Percentiles rank a stretch among this genome's conserved stretches.
phyloP scores from a whole-genome alignment of 2,113 vertebrate species.

The Gopherus evgoodei region DNA sequence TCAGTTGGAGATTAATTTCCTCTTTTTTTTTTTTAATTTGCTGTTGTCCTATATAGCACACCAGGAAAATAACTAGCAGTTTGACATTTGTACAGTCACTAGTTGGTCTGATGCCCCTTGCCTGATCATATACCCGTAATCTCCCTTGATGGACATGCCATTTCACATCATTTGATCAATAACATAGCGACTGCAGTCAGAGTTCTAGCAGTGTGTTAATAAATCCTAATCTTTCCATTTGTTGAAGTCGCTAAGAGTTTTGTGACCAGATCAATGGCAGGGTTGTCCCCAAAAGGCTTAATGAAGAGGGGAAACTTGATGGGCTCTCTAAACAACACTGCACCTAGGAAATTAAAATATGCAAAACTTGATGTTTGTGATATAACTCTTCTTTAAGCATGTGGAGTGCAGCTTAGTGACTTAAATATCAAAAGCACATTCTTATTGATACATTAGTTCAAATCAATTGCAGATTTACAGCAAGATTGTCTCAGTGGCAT shows the following conservation, averaged over 20 bases:
- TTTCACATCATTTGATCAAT: conserved; percentile 40
- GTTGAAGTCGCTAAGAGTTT: conserved; percentile 44
- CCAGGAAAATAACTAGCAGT: conserved; percentile 34
- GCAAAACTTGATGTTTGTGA: background rate
- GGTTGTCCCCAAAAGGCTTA: background rate
- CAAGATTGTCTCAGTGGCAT: background rate
- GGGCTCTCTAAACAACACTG: background rate
- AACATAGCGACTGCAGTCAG: conserved; percentile 24
- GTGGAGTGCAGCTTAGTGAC: background rate
- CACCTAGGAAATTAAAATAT: fast-evolving
- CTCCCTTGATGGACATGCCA: conserved; percentile 1
- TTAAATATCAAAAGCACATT: background rate
- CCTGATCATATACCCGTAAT: conserved; percentile 22
- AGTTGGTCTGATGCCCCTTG: background rate
- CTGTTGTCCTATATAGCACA: background rate
- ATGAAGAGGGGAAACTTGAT: background rate
- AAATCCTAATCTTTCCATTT: conserved; percentile 51
- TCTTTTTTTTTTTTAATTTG: background rate
- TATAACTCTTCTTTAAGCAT: fast-evolving
- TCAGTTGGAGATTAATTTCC: conserved; percentile 13
- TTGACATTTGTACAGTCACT: conserved; percentile 32
- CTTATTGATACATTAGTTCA: background rate
- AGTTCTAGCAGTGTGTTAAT: conserved; percentile 51
- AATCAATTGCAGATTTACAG: background rate
- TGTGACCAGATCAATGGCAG: conserved; percentile 55